Conservation (phyloP, 2,113 vertebrate genomes). For the Orycteropus afer region DNA sequence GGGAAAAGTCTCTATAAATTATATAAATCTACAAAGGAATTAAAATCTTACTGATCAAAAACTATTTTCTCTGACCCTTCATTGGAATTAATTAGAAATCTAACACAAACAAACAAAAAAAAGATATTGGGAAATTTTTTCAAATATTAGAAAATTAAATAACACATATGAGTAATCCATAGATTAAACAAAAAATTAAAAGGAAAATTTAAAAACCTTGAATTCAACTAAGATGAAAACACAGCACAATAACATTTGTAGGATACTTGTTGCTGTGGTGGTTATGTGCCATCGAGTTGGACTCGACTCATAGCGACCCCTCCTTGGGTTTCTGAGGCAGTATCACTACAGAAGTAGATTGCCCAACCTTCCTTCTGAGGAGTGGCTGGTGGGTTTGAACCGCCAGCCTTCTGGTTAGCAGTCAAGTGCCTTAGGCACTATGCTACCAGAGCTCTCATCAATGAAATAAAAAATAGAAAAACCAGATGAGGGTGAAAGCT, state of each 20-base stretch:
- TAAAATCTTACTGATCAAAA: not conserved
- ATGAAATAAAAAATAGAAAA: no score
- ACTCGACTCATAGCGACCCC: no score
- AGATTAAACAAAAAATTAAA: not conserved
- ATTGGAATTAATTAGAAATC: not conserved
- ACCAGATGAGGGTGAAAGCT: no score
- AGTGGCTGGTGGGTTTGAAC: no score
- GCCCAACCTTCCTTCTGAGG: no score
- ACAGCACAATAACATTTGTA: not conserved
- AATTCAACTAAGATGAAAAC: slow-evolving; percentile 19
- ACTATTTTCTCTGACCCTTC: not conserved
- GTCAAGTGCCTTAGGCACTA: no score
- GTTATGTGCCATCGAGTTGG: no score
- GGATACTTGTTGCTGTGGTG: no score
- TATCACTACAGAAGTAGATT: no score
- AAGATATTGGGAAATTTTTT: not conserved
- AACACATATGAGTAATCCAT: not conserved
- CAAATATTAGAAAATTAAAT: not conserved
- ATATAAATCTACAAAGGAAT: not conserved
- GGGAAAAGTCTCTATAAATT: not conserved
- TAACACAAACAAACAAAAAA: not conserved
- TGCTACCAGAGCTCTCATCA: no score
- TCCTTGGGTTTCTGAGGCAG: no score
- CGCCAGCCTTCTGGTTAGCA: no score
- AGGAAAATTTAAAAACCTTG: not conserved